A percentile compares a stretch with the other conserved stretches of the same genome.
phyloP scores from a whole-genome alignment of 2,888 invertebrate genomes.

The Drymonia ruficornis region DNA sequence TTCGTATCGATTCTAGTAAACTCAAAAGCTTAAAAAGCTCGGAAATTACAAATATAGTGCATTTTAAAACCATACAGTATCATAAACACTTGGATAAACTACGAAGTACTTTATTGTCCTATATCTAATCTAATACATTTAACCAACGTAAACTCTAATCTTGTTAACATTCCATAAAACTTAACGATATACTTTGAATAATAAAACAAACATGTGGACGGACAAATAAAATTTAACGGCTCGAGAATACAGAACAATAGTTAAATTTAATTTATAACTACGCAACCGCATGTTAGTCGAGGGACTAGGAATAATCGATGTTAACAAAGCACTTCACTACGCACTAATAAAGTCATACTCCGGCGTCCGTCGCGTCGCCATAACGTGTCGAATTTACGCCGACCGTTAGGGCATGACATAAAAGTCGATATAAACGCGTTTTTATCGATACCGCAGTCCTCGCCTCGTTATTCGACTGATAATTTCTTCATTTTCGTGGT shows the following conservation, averaged over 20 bases:
- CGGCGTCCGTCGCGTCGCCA: constrained; percentile 45
- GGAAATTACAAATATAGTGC: too few relatives aligned
- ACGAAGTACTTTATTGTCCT: too few relatives aligned
- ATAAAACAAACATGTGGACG: constrained; percentile 36
- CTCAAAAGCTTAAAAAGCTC: too few relatives aligned
- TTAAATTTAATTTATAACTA: constrained; percentile 57
- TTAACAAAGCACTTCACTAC: constrained; percentile 60
- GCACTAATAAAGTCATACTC: constrained; percentile 67
- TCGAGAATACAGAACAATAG: constrained; percentile 45
- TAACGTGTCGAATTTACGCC: constrained; percentile 70
- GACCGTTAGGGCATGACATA: constrained; percentile 63
- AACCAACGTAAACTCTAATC: constrained; percentile 33
- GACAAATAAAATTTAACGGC: constrained; percentile 44
- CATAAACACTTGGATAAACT: too few relatives aligned
- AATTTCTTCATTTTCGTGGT: constrained; percentile 74
- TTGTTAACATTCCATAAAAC: constrained; percentile 43
- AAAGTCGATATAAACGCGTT: constrained; percentile 69
- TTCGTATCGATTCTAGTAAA: too few relatives aligned
- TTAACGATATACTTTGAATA: constrained; percentile 37
- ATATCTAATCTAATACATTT: too few relatives aligned
- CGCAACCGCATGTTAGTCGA: constrained; percentile 54
- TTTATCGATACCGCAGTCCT: constrained; percentile 70
- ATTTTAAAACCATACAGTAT: too few relatives aligned
- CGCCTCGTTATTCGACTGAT: constrained; percentile 62
- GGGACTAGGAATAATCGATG: constrained; percentile 44